Percentiles rank a stretch among this genome's conserved stretches.
Conservation (phyloP, 2,797 vertebrate genomes). For the Myotis findleyi region DNA sequence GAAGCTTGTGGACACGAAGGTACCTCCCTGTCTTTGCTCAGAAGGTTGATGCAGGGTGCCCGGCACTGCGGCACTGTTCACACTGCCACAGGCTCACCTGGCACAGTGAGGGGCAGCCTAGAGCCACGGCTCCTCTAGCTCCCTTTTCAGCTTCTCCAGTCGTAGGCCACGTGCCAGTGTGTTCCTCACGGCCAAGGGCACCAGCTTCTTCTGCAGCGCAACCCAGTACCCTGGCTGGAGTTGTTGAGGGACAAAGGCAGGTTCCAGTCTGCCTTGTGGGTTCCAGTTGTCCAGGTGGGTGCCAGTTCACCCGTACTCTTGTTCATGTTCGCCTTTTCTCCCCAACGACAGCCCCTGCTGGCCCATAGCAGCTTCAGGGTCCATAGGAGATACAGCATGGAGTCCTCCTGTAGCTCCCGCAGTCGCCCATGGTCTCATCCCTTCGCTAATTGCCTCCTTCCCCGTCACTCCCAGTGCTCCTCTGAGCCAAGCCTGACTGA, state of each 20-base stretch:
- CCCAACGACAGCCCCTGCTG: rapidly evolving
- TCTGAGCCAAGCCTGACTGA: not conserved
- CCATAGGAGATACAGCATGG: not conserved
- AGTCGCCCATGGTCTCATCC: not conserved
- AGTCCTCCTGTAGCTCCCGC: not conserved
- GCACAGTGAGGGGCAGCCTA: not conserved
- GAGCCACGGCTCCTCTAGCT: not conserved
- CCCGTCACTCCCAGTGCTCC: not conserved
- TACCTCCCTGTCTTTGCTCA: not conserved
- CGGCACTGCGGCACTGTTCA: rapidly evolving
- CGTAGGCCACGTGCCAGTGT: not conserved
- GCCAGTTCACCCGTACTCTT: not conserved
- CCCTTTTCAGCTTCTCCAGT: not conserved
- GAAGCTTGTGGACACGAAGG: not conserved
- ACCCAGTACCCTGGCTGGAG: not conserved
- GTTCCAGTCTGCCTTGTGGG: not conserved
- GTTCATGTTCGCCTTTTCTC: not conserved
- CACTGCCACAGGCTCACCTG: not conserved
- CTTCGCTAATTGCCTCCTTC: not conserved
- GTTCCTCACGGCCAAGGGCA: not conserved
- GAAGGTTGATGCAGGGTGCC: not conserved
- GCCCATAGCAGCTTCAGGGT: not conserved
- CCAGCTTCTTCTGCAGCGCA: not conserved
- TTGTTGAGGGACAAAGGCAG: not conserved
- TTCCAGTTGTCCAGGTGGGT: not conserved